Conservation (phyloP, 2,797 vertebrate species). For the Karalla daura region DNA sequence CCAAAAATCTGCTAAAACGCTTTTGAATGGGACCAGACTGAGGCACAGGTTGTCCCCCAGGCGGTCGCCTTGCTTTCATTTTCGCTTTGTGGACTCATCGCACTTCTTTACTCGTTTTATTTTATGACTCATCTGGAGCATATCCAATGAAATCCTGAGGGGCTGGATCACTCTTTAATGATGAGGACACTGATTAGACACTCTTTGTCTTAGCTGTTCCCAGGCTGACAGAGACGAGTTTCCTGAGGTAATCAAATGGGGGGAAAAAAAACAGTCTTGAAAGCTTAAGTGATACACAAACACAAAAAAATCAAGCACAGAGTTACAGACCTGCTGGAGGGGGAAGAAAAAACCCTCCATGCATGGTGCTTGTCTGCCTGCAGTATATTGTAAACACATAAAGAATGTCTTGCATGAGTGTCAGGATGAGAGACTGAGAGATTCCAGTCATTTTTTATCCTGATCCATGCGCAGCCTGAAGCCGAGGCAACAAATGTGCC, state of each 20-base stretch:
- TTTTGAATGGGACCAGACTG: not conserved
- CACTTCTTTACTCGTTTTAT: not conserved
- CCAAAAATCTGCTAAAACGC: not conserved
- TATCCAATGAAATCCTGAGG: slow-evolving; percentile 27
- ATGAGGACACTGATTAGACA: slow-evolving; percentile 37
- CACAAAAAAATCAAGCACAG: not conserved
- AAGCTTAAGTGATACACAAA: not conserved
- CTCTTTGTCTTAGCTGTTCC: slow-evolving; percentile 23
- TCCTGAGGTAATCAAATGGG: slow-evolving; percentile 31
- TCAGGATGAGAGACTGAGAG: slow-evolving; percentile 45
- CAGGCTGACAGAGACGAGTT: slow-evolving; percentile 10
- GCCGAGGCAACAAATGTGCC: slow-evolving; percentile 45
- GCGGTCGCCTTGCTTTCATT: slow-evolving; percentile 31
- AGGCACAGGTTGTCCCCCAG: slow-evolving; percentile 3
- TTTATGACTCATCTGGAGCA: slow-evolving; percentile 40
- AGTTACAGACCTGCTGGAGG: not conserved
- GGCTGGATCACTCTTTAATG: slow-evolving; percentile 38
- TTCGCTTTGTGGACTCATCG: slow-evolving; percentile 7
- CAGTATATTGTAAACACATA: slow-evolving; percentile 41
- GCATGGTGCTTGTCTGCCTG: slow-evolving; percentile 13
- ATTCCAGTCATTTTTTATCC: slow-evolving; percentile 44
- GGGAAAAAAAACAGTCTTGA: slow-evolving; percentile 26
- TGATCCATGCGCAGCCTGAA: slow-evolving; percentile 53
- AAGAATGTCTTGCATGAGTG: slow-evolving; percentile 37
- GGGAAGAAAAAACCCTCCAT: too few species aligned